Evolutionary conservation across 2,888 invertebrate species (phyloP), one percentile per base, ranked within the genome.

Genomic region (Gnatocerus cornutus): DNA sequence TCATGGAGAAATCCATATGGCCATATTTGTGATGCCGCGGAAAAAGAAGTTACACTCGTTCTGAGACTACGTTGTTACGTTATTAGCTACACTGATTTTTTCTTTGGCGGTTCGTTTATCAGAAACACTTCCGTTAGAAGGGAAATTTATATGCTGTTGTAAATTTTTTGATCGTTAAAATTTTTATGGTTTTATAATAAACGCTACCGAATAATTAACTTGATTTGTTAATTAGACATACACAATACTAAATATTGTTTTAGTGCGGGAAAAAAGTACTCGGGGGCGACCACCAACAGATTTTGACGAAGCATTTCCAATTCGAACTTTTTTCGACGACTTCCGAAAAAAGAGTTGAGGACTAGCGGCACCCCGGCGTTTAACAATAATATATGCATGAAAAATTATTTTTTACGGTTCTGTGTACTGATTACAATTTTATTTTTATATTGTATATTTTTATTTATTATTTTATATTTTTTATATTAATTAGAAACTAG

Each of bases 131-230:
- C 43, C 43, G 43, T 2, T 43, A 43, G 21, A 43, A 10, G 43
- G 3, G 7, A 13, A 43, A 12, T 13, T 43, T 7, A 16, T 16
- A 16, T 6, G 37, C 7, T 16, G 59, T 30, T 45, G n/a, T 59
- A 59, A 59, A 59, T 59, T 30, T 21, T 59, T 12, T 33, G 9
- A 30, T n/a, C 21, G 12, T 29, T 13, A 59, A 56, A 27, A 30
- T 56, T 59, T 59, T 59, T 45, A 29, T 29, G n/a, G 13, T 13
- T 29, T 46, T 46, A 30, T 45, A 33, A 46, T 29, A 59, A 45
- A 46, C 5, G 59, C 59, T 59, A 45, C 59, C 33, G 59, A 59
- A 59, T 59, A 33, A 59, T 59, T 59, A 59, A 45, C 9, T 29
- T 59, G 14, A 59, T 45, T 59, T 33, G 33, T 33, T 33, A 33